Percentiles rank a stretch among this genome's conserved stretches.
Conservation (phyloP, 2,113 vertebrate species). For the Oxygymnocypris stewartii region DNA sequence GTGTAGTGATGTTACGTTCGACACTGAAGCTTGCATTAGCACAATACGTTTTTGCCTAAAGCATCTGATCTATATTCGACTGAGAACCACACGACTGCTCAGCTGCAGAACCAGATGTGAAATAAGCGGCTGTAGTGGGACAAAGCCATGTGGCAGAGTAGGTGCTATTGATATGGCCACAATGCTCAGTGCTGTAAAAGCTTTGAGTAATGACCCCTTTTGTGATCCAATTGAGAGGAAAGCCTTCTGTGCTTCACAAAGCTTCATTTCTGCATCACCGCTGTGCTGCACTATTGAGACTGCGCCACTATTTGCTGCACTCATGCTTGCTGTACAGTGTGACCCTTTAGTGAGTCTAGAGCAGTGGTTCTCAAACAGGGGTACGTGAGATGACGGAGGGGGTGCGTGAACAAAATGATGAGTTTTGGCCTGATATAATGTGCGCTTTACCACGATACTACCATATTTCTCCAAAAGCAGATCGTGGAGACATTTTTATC, state of each 20-base stretch:
- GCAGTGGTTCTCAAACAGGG: too few species aligned
- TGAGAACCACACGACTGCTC: background rate
- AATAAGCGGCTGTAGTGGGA: background rate
- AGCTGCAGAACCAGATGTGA: background rate
- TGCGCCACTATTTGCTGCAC: too few species aligned
- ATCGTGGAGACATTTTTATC: too few species aligned
- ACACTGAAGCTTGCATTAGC: background rate
- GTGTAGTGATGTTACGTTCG: background rate
- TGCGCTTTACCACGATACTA: too few species aligned
- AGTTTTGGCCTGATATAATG: too few species aligned
- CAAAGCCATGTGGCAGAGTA: background rate
- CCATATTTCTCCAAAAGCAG: too few species aligned
- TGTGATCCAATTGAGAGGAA: background rate
- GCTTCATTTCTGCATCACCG: background rate
- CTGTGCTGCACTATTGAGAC: background rate
- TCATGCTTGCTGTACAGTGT: background rate
- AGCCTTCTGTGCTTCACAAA: background rate
- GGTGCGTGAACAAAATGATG: too few species aligned
- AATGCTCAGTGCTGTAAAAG: background rate
- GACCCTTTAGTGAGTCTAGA: background rate
- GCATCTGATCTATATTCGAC: background rate
- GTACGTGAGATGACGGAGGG: too few species aligned
- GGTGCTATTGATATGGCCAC: background rate
- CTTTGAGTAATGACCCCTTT: background rate
- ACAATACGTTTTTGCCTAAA: background rate